Evolutionary conservation across 2,113 vertebrate genomes (phyloP).

Genomic region (Hippocampus barbouri): DNA sequence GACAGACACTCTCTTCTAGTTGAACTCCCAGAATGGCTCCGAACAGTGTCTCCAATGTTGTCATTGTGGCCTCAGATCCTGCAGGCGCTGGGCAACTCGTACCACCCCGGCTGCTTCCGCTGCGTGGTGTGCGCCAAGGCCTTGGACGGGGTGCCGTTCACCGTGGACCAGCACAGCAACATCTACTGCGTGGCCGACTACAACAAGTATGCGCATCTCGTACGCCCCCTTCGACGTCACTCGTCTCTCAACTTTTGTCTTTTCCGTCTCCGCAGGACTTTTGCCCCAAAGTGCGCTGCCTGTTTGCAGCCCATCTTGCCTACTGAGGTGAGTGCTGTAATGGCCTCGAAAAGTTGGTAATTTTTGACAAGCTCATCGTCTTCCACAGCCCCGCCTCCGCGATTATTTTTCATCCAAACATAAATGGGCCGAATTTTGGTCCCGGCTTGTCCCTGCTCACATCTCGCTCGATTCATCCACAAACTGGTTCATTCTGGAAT

Average conservation of each 20-base stretch:
- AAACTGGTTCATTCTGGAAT: not conserved
- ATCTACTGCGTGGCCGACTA: slow-evolving; percentile 88
- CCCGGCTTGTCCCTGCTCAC: no score
- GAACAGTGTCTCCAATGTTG: not conserved
- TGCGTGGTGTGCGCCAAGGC: slow-evolving; percentile 83
- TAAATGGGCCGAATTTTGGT: no score
- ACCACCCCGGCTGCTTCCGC: slow-evolving; percentile 85
- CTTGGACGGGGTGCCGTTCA: slow-evolving; percentile 84
- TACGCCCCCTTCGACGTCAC: no score
- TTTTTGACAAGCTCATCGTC: no score
- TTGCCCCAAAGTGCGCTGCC: slow-evolving; percentile 84
- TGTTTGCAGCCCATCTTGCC: slow-evolving; percentile 85
- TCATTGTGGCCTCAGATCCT: slow-evolving; percentile 70
- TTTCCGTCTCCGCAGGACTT: slow-evolving; percentile 70
- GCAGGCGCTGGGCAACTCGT: slow-evolving; percentile 84
- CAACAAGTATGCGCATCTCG: slow-evolving; percentile 70
- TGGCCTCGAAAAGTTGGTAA: no score
- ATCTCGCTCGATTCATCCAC: no score
- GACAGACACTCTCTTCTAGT: no score
- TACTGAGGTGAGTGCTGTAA: slow-evolving; percentile 73
- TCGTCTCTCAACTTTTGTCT: not conserved
- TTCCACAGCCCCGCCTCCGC: no score
- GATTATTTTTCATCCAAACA: no score
- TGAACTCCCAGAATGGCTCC: no score
- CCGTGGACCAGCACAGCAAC: slow-evolving; percentile 84